Base-by-base conservation (phyloP, 1,140 invertebrate genomes). In the Drosophila guanche region DNA sequence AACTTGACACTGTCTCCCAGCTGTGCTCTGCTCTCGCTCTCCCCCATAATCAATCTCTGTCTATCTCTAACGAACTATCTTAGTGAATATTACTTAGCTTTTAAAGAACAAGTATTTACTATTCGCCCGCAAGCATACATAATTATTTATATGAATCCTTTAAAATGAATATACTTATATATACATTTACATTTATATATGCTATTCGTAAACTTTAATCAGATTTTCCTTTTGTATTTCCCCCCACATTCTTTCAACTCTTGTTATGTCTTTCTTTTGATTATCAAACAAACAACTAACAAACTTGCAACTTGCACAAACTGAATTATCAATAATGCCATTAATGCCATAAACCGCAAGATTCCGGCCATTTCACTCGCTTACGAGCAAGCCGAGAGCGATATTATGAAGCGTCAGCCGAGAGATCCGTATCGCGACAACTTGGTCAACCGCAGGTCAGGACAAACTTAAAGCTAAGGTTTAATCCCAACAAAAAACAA, bases 341-440 rank as follows among this genome's bases (percentile, higher is more conserved):
- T 62, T 50, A 70, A 71, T 65, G 75, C 76, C 65, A 81, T 67
- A 86, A 74, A 86, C 68, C 81, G 77, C 74, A 94, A 98, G 97
- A 96, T 99, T 92, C 99, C 98, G 92, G 99, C 98, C 93, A 99
- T 99, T 94, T 99, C 98, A 91, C 95, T 99, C 94, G 98, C 99
- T 92, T 99, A 99, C 94, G 99, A 99, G 95, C 95, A 98, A 94
- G 97, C 99, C 90, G 99, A 99, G 94, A 97, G 96, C 93, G 99
- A 99, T 95, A 99, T 99, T 94, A 99, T 99, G 99, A 99, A 99
- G 95, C 95, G 98, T 93, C 96, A 96, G 93, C 99, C 99, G 93
- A 95, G 99, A 95, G 98, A 99, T 92, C 97, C 98, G 92, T 94
- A 95, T 93, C 95, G 94, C 92, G 98, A 99, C 95, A 98, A 98